A percentile compares a stretch with the other conserved stretches of the same genome.
Conservation (phyloP, 2,888 invertebrate genomes). For the Lasioglossum malachurum region DNA sequence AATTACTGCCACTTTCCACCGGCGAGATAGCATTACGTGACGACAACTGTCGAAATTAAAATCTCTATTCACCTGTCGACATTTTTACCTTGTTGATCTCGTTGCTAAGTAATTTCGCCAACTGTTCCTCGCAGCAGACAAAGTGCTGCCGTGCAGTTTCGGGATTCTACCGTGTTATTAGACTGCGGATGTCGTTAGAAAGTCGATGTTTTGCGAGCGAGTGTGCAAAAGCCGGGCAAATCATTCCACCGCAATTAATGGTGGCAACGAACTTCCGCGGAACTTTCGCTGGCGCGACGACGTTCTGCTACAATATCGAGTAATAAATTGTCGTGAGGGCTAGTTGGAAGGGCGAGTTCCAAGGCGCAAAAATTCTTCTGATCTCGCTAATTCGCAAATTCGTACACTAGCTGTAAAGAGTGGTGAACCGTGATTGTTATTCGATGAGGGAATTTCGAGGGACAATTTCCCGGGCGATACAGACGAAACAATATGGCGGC, state of each 20-base stretch:
- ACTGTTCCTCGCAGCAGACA: not conserved
- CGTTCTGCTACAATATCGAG: not conserved
- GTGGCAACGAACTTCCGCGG: not conserved
- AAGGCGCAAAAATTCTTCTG: not conserved
- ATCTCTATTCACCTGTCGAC: not conserved
- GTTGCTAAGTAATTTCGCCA: not conserved
- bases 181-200: constrained; percentile 14
- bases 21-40: not conserved
- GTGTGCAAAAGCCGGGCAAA: not conserved
- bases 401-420: not conserved
- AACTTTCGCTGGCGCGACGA: not conserved
- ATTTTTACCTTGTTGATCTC: constrained; percentile 5
- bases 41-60: not conserved
- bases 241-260: not conserved
- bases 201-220: not conserved
- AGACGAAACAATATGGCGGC: constrained; percentile 45
- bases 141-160: not conserved
- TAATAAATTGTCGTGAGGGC: not conserved
- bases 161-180: not conserved
- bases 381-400: not conserved
- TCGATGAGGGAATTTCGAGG: not conserved
- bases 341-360: not conserved
- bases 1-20: not conserved
- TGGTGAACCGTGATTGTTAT: not conserved
- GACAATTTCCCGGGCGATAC: constrained; percentile 27